These are phyloP conservation scores for Pseudomyrmex flavicornis DNA, from an alignment of 1,140 invertebrate genomes.

Conservation along the genomic window DNA sequence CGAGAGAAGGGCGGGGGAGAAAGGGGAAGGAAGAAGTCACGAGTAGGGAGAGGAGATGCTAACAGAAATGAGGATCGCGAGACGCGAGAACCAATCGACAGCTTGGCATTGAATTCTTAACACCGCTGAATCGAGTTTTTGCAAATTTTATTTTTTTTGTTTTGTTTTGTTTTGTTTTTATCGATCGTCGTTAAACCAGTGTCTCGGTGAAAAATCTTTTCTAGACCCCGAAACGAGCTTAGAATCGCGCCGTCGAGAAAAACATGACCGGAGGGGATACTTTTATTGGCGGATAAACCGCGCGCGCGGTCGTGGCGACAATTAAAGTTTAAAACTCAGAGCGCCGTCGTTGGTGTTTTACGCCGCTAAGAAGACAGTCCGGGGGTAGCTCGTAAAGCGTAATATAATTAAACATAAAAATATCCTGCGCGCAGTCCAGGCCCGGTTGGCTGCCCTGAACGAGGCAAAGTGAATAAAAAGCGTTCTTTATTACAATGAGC, in stretches of 20 bases:
- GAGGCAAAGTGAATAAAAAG: slow-evolving; percentile 78
- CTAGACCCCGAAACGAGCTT: no score
- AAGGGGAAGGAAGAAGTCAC: slow-evolving; percentile 4
- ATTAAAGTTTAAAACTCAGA: slow-evolving; percentile 76
- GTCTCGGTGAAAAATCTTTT: background rate
- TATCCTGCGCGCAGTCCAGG: slow-evolving; percentile 62
- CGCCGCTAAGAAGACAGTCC: slow-evolving; percentile 70
- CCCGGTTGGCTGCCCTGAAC: slow-evolving; percentile 65
- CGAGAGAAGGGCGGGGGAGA: slow-evolving; percentile 26
- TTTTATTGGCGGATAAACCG: slow-evolving; percentile 69
- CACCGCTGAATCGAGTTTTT: background rate
- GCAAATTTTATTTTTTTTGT: no score
- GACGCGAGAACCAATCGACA: slow-evolving; percentile 41
- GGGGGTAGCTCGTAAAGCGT: slow-evolving; percentile 72
- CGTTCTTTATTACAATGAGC: slow-evolving; percentile 82
- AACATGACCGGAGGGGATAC: slow-evolving; percentile 2
- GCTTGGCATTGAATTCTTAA: slow-evolving; percentile 57
- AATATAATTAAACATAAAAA: slow-evolving; percentile 80
- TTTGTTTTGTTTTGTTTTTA: background rate
- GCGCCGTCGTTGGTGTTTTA: slow-evolving; percentile 67
- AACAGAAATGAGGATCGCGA: slow-evolving; percentile 7
- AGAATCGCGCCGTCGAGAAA: background rate
- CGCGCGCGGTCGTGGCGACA: slow-evolving; percentile 66
- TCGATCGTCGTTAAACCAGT: background rate
- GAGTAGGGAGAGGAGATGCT: background rate